Percentiles rank a stretch among this genome's conserved stretches.
Evolutionary conservation across 2,888 invertebrate species (phyloP).

Genomic region (Xestia sexstrigata): DNA sequence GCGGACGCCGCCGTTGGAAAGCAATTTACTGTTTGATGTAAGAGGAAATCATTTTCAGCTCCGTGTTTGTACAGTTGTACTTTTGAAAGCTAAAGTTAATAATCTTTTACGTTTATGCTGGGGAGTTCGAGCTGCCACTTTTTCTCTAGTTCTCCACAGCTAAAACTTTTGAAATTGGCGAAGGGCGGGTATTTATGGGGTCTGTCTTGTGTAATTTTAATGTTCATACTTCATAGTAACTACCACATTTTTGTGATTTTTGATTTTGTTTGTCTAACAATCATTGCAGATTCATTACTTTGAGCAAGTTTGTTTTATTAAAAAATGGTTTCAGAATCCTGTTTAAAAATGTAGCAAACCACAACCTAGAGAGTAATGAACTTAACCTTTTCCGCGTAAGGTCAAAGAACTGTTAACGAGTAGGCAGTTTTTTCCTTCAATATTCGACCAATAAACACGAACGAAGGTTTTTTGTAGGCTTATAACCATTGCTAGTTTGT

Average conservation of each 20-base stretch:
- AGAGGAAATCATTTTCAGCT: conserved; percentile 42
- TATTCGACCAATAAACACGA: conserved; percentile 25
- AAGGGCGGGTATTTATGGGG: neutral
- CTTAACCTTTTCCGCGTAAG: conserved; percentile 41
- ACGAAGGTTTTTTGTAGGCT: conserved; percentile 17
- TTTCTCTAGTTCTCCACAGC: neutral
- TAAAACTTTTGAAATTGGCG: neutral
- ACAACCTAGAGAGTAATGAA: conserved; percentile 41
- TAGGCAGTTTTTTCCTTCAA: conserved; percentile 11
- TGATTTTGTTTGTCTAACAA: neutral
- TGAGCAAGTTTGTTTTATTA: too few relatives aligned
- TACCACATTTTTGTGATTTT: neutral
- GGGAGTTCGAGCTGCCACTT: too few relatives aligned
- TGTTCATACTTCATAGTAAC: too few relatives aligned
- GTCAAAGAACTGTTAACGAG: conserved; percentile 15
- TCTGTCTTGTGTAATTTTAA: neutral
- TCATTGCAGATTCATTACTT: neutral
- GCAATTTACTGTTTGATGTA: conserved; percentile 47
- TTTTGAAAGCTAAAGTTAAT: neutral
- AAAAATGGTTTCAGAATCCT: neutral
- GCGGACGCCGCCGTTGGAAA: conserved; percentile 37
- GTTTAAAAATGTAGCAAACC: neutral
- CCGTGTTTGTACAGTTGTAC: neutral
- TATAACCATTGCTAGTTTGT: neutral
- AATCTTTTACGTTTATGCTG: neutral